Conservation (phyloP, 1,140 invertebrate species). For the Bombus confusus region DNA sequence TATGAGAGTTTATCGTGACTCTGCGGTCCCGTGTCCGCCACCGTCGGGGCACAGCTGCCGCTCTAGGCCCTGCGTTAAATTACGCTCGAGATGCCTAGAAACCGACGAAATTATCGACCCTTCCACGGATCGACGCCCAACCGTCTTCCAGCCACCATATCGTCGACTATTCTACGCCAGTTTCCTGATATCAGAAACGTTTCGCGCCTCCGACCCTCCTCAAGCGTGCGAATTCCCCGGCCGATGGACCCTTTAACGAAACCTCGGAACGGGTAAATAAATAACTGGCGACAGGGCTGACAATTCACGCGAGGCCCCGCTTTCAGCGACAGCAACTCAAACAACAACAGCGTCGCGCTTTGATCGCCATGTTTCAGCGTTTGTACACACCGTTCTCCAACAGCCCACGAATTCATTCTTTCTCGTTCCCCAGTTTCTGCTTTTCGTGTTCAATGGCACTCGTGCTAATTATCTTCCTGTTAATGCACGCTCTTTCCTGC, state of each 20-base stretch:
- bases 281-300: not conserved
- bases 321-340: not conserved
- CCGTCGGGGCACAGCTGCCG: constrained; percentile 59
- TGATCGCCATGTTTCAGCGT: constrained; percentile 18
- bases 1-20: constrained; percentile 70
- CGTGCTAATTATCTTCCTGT: constrained; percentile 31
- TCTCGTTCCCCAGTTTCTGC: not conserved
- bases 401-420: constrained; percentile 8
- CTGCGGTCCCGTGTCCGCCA: constrained; percentile 57
- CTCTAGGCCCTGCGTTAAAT: constrained; percentile 60
- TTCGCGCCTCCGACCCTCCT: not conserved
- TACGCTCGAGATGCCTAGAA: constrained; percentile 53
- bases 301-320: not conserved
- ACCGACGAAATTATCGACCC: constrained; percentile 61
- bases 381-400: not conserved
- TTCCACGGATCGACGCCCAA: constrained; percentile 40
- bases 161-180: not conserved
- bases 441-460: constrained; percentile 13
- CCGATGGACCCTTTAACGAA: too few relatives aligned
- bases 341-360: constrained; percentile 16
- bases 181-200: not conserved
- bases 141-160: constrained; percentile 4
- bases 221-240: not conserved
- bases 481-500: not conserved
- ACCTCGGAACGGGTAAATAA: not conserved